Evolutionary conservation across 1,140 invertebrate genomes (phyloP).

Genomic region (Bombus sibiricus): DNA sequence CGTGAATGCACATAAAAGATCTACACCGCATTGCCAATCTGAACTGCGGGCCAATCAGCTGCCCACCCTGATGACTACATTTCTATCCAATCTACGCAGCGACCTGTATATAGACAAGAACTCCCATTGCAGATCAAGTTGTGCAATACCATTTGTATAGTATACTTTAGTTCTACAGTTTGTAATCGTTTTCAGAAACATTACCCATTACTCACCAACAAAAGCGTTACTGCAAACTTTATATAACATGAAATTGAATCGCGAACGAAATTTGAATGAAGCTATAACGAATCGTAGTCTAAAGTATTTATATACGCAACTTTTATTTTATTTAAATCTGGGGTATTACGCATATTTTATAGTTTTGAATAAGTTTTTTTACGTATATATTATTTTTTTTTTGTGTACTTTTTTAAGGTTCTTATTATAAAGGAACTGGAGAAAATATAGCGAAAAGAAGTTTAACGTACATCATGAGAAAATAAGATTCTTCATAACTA

Average conservation of each 20-base stretch:
- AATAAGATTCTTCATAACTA: constrained; percentile 30
- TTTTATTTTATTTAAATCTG: constrained; percentile 42
- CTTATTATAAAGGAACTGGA: constrained; percentile 15
- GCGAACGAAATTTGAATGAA: constrained; percentile 33
- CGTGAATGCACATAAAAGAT: constrained; percentile 81
- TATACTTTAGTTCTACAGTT: constrained; percentile 65
- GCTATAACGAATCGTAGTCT: constrained; percentile 37
- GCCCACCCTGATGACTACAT: constrained; percentile 78
- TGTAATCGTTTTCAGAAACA: constrained; percentile 63
- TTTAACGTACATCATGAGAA: constrained; percentile 18
- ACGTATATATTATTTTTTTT: constrained; percentile 10
- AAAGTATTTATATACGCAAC: constrained; percentile 31
- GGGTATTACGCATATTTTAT: constrained; percentile 42
- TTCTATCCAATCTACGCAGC: constrained; percentile 81
- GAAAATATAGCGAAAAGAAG: constrained; percentile 12
- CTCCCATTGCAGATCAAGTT: constrained; percentile 73
- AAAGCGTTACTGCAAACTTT: constrained; percentile 48
- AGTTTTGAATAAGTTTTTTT: constrained; percentile 48
- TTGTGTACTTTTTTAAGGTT: constrained; percentile 39
- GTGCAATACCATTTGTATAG: constrained; percentile 71
- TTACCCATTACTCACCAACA: constrained; percentile 54
- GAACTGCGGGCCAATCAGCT: constrained; percentile 77
- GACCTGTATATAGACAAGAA: constrained; percentile 78
- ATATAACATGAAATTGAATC: constrained; percentile 47
- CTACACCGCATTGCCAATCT: constrained; percentile 79